Base-by-base conservation (phyloP, 2,113 vertebrate species). In the Archilochus colubris region DNA sequence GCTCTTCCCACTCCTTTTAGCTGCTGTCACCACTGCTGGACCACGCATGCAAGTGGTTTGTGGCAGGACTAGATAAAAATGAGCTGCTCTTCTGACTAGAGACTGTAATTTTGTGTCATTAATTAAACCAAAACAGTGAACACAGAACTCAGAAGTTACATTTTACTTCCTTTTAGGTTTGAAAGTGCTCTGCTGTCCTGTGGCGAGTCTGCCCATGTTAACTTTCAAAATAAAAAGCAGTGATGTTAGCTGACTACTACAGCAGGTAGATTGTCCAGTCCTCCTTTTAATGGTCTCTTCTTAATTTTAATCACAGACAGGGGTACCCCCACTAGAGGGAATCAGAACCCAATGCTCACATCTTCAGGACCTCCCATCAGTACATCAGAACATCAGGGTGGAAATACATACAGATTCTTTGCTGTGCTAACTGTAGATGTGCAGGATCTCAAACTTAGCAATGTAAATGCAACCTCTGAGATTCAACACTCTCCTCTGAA, bases 401-500 rank as follows among this genome's bases (percentile, higher is more conserved):
- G 64, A 81, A 93, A 91, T 38, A 80, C 70, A 50, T 14, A 86
- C 5, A 78, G 61, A 63, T 63, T 78, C 80, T 94, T 81, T 82
- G 74, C 63, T 72, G 64, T 0, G 0, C 66, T 76, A 61, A 33
- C 36, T 68, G 66, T 20, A 83, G 79, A 86, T 1, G 18, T 33
- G 83, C 61, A 64, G 79, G 82, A 30, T 91, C 72, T 95, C 40
- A 10, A 86, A 78, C 50, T 81, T 16, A 86, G 63, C 44, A 67
- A 74, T 24, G 54, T 57, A 86, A 91, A 88, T 88, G 82, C 85
- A 86, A 36, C 38, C 17, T 25, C 81, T 82, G 31, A 77, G 63
- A 82, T 48, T 64, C 30, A 82, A 64, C 54, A 84, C 50, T 83
- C 79, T 95, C 91, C 93, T 97, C 94, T 89, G 46, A 92, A 94